These are phyloP conservation scores for Apeltes quadracus DNA, from an alignment of 2,113 vertebrate genomes.

Conservation along the genomic window DNA sequence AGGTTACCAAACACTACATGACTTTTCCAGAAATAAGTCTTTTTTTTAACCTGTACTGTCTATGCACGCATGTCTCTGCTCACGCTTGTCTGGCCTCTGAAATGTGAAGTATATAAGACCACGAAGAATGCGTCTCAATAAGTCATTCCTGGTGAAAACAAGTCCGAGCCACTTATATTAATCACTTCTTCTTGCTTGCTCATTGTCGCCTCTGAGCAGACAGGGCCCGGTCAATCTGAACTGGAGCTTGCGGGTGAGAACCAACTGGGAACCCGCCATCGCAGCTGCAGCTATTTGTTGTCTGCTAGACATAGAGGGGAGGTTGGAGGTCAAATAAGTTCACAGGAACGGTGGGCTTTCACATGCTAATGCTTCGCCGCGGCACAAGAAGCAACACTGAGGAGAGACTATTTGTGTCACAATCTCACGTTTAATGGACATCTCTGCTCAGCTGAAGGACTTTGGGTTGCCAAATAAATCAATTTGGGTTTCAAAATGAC, in stretches of 20 bases:
- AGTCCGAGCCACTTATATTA: conserved; percentile 66
- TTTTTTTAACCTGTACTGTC: conserved; percentile 9
- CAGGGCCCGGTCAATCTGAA: conserved; percentile 46
- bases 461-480: neutral
- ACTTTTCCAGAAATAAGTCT: neutral
- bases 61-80: conserved; percentile 5
- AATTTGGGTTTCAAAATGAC: conserved; percentile 4
- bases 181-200: conserved; percentile 68
- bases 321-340: conserved; percentile 88
- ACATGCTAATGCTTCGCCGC: conserved; percentile 82
- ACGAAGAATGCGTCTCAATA: conserved; percentile 46
- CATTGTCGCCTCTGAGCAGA: conserved; percentile 58
- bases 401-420: conserved; percentile 22
- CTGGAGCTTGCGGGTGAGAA: conserved; percentile 71
- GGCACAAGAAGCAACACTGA: conserved; percentile 51
- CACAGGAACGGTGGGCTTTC: conserved; percentile 84
- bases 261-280: conserved; percentile 58
- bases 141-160: conserved; percentile 62
- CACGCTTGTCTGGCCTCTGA: conserved; percentile 10
- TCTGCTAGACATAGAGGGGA: conserved; percentile 75
- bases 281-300: conserved; percentile 86
- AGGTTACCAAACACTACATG: conserved; percentile 14
- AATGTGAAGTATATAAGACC: conserved; percentile 14
- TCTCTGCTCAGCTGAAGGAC: conserved; percentile 32
- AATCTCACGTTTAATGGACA: conserved; percentile 48